phyloP scores from a whole-genome alignment of 2,888 invertebrate genomes.

The Beris chalybata region DNA sequence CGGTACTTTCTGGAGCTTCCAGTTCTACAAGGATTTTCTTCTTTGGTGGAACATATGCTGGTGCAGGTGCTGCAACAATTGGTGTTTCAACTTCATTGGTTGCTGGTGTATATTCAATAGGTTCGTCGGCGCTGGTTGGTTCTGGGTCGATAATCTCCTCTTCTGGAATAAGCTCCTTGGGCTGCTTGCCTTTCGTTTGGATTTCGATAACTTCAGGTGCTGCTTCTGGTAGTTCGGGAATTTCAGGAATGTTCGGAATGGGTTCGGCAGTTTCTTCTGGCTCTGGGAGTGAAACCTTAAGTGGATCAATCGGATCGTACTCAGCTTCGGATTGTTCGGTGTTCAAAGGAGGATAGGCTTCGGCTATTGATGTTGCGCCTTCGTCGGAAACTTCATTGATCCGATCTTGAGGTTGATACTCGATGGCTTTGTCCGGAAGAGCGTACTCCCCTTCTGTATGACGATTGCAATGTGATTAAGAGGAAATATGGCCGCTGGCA shows the following conservation, averaged over 20 bases:
- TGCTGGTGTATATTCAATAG: conserved; percentile 40
- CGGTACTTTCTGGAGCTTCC: conserved; percentile 34
- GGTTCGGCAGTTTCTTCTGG: conserved; percentile 28
- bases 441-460: conserved; percentile 11
- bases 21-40: conserved; percentile 39
- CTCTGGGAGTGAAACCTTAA: conserved; percentile 5
- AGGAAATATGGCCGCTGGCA: background rate
- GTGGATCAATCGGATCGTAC: conserved; percentile 24
- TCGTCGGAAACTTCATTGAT: background rate
- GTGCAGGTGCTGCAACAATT: conserved; percentile 4
- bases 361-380: conserved; percentile 50
- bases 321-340: conserved; percentile 10
- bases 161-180: conserved; percentile 24
- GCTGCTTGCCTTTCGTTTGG: conserved; percentile 17
- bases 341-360: conserved; percentile 48
- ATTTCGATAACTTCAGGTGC: background rate
- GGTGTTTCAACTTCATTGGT: conserved; percentile 47
- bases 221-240: conserved; percentile 35
- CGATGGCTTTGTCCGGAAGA: conserved; percentile 1
- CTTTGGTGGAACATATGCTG: conserved; percentile 34
- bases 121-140: conserved; percentile 37
- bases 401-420: conserved; percentile 12
- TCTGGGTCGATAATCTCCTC: conserved; percentile 17
- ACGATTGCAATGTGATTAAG: conserved; percentile 17
- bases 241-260: conserved; percentile 2